Percentiles rank a stretch among this genome's conserved stretches.
phyloP scores from a whole-genome alignment of 2,797 vertebrate genomes.

The Tragelaphus oryx region DNA sequence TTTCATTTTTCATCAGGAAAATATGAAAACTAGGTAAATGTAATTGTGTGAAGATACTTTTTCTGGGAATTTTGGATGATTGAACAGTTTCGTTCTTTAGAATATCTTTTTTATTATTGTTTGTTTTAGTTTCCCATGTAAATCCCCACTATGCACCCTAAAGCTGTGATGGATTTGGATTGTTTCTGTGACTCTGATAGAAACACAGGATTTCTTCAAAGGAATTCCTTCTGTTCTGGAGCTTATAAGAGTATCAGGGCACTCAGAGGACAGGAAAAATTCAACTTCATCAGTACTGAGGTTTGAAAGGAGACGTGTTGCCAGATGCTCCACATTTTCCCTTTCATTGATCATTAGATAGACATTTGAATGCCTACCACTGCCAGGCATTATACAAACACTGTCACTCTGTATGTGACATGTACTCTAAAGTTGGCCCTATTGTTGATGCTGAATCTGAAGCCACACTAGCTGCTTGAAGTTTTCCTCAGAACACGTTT shows the following conservation, averaged over 20 bases:
- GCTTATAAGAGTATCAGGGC: not conserved
- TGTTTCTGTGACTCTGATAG: not conserved
- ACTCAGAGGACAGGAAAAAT: not conserved
- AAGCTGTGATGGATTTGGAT: not conserved
- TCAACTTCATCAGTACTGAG: not conserved
- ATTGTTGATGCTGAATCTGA: not conserved
- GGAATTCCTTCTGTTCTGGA: not conserved
- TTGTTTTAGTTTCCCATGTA: not conserved
- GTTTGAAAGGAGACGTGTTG: not conserved
- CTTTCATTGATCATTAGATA: not conserved
- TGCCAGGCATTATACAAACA: not conserved
- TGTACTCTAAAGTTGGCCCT: not conserved
- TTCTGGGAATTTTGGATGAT: not conserved
- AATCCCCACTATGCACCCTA: not conserved
- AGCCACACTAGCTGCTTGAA: not conserved
- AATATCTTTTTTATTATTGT: not conserved
- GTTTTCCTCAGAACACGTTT: not conserved
- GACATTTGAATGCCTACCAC: not conserved
- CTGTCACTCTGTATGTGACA: not conserved
- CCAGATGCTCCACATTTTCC: not conserved
- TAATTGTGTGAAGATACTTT: not conserved
- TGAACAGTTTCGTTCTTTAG: not conserved
- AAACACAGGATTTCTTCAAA: not conserved
- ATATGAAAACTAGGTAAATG: not conserved
- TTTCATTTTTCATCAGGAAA: conserved; percentile 30